Evolutionary conservation across 2,888 invertebrate species (phyloP), one percentile per base, ranked within the genome.

Genomic region (Pammene fasciana): DNA sequence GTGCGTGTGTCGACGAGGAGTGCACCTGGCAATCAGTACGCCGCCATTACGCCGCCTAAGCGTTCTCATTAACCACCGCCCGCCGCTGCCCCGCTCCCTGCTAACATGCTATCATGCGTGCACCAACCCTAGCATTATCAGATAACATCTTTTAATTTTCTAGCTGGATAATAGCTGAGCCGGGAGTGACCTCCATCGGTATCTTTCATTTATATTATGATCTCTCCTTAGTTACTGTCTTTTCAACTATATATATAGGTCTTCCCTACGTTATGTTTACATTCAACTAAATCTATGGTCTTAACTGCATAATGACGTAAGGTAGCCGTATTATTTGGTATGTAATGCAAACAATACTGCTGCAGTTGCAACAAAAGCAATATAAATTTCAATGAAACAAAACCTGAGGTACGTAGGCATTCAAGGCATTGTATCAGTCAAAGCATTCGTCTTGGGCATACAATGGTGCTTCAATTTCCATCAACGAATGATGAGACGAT

Each of bases 31-130:
- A 87, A 88, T 88, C 87, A 86, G 77, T 75, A 74, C 79, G 70
- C 80, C 76, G 84, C 85, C 76, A 88, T 88, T 88, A 86, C 80
- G 77, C 78, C 71, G 76, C 79, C 82, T 86, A 87, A 88, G 84
- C 85, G 86, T 80, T 86, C 85, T 86, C 83, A 87, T 87, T 89
- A 86, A 77, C 81, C 76, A 78, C 79, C 67, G 76, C 76, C 83
- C 79, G 81, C 78, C 78, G 79, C 79, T 84, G 80, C 80, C 80
- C 77, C 70, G 73, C 76, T 70, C 74, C 71, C 62, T 52, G 72
- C 71, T 71, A 76, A 75, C 75, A 70, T 76, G 72, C 78, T 77
- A 79, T 81, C 79, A 73, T 70, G 72, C 57, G 64, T 65, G 65
- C 64, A 65, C 71, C 52, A 64, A 76, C 78, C 76, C 80, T 73